phyloP scores from a whole-genome alignment of 2,797 vertebrate species.

The Ptychadena robeensis region DNA sequence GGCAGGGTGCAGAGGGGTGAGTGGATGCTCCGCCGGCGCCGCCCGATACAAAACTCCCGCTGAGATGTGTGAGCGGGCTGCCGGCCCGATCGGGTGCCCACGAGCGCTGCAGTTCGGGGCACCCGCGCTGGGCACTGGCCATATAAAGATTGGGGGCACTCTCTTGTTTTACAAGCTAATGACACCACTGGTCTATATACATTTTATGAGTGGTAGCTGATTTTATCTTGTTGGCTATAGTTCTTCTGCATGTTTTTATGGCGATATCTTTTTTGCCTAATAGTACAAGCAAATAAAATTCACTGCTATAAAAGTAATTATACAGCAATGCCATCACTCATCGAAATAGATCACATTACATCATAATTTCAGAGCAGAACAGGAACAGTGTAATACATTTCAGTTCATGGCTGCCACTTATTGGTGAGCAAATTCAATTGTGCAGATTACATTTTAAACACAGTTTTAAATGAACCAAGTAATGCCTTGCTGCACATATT shows the following conservation, averaged over 20 bases:
- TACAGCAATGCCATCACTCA: slow-evolving; percentile 51
- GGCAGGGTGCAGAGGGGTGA: too few relatives aligned
- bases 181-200: slow-evolving; percentile 9
- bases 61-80: too few relatives aligned
- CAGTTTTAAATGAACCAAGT: slow-evolving; percentile 66
- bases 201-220: slow-evolving; percentile 26
- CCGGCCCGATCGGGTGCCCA: too few relatives aligned
- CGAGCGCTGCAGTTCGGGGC: too few relatives aligned
- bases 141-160: too few relatives aligned
- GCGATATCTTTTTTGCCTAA: slow-evolving; percentile 35
- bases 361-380: slow-evolving; percentile 65
- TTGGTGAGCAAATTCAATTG: slow-evolving; percentile 63
- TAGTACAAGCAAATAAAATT: slow-evolving; percentile 35
- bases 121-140: too few relatives aligned
- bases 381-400: slow-evolving; percentile 65
- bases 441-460: slow-evolving; percentile 61
- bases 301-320: slow-evolving; percentile 63
- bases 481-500: slow-evolving; percentile 29
- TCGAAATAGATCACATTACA: slow-evolving; percentile 58
- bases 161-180: too few relatives aligned
- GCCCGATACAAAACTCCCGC: too few relatives aligned
- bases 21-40: too few relatives aligned
- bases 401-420: slow-evolving; percentile 52
- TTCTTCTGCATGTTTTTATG: slow-evolving; percentile 19
- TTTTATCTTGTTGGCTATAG: slow-evolving; percentile 27